These are phyloP conservation scores for Ischnura elegans DNA, from an alignment of 2,888 invertebrate genomes.

Conservation along the genomic window DNA sequence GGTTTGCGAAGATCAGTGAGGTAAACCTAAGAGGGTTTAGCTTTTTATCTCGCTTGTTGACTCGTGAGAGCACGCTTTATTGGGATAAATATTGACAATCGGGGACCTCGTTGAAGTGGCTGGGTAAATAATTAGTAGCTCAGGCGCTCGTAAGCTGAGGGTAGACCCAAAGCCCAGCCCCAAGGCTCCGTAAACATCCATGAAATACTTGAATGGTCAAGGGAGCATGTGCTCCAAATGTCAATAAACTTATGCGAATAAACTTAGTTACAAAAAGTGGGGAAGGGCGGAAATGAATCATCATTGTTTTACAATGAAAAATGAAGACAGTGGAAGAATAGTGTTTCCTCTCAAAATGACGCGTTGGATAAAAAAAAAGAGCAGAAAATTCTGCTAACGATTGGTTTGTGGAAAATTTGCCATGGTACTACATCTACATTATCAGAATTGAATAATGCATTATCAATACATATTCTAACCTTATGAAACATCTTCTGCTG, in stretches of 20 bases:
- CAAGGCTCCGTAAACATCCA: background rate
- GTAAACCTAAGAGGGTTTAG: background rate
- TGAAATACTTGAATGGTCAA: background rate
- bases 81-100: slow-evolving; percentile 35
- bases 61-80: slow-evolving; percentile 9
- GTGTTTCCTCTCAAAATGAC: background rate
- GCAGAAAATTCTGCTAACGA: no score
- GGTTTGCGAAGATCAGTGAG: background rate
- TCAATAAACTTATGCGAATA: background rate
- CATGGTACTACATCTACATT: no score
- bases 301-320: no score
- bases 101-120: slow-evolving; percentile 27
- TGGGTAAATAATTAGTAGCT: slow-evolving; percentile 31
- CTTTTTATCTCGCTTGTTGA: background rate
- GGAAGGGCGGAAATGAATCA: background rate
- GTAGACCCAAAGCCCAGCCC: background rate
- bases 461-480: no score
- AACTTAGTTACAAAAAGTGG: background rate
- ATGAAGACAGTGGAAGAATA: no score
- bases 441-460: no score
- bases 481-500: no score
- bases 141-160: background rate
- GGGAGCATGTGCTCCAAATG: background rate
- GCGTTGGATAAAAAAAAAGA: no score
- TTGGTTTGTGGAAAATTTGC: no score